phyloP scores from a whole-genome alignment of 2,888 invertebrate genomes.

The Lydus trimaculatus region DNA sequence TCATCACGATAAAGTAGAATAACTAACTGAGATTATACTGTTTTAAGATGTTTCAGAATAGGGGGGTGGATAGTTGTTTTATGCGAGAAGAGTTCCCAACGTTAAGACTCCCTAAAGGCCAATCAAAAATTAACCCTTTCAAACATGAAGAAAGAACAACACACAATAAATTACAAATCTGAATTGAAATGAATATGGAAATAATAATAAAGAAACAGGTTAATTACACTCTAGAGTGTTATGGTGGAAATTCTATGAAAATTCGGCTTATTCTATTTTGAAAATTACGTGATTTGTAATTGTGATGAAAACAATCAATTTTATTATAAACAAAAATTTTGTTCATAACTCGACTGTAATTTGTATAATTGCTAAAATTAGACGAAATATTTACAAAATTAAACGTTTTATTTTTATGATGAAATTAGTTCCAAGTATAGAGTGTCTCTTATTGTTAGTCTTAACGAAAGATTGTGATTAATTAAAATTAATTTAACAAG shows the following conservation, averaged over 20 bases:
- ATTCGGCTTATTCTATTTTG: background rate
- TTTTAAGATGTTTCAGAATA: conserved; percentile 28
- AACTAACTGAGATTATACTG: conserved; percentile 22
- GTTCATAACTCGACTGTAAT: background rate
- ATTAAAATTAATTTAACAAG: conserved; percentile 31
- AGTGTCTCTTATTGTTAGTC: background rate
- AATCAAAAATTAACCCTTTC: conserved; percentile 48
- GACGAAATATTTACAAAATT: background rate
- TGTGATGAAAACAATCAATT: background rate
- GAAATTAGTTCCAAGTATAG: background rate
- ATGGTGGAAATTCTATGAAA: background rate
- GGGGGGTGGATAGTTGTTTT: conserved; percentile 24
- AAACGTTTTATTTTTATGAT: background rate
- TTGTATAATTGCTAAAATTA: conserved; percentile 2
- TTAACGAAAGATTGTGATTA: conserved; percentile 14
- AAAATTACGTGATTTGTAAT: background rate
- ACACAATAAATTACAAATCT: conserved; percentile 40
- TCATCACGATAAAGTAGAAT: conserved; percentile 16
- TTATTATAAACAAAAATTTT: background rate
- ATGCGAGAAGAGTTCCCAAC: conserved; percentile 18
- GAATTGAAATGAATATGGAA: conserved; percentile 45
- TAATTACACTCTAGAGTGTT: conserved; percentile 41
- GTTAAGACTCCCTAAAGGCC: conserved; percentile 40
- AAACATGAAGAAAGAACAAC: conserved; percentile 31
- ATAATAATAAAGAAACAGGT: conserved; percentile 41